Percentiles rank a stretch among this genome's conserved stretches.
These are phyloP conservation scores for Ptychoptera albimana DNA, from an alignment of 2,888 invertebrate species.

Conservation along the genomic window DNA sequence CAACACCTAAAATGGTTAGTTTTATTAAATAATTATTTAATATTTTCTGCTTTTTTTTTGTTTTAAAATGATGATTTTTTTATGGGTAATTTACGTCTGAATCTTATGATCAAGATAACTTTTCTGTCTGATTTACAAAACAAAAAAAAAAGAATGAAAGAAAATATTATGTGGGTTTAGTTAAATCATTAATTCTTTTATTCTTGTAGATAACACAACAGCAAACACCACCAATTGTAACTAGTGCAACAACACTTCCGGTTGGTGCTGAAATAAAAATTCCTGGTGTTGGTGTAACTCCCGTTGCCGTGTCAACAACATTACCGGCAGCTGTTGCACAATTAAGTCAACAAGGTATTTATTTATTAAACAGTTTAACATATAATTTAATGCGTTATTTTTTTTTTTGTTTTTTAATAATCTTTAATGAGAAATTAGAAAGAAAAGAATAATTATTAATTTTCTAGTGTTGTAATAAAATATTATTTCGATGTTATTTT, in stretches of 20 bases:
- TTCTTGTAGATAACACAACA: not conserved
- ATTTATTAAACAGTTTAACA: too few species aligned
- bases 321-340: constrained; percentile 45
- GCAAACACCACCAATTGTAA: constrained; percentile 5
- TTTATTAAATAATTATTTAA: not conserved
- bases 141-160: too few species aligned
- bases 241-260: constrained; percentile 18
- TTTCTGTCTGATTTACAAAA: too few species aligned
- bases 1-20: constrained; percentile 18
- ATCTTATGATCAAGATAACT: too few species aligned
- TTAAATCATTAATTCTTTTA: too few species aligned
- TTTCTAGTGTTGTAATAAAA: too few species aligned
- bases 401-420: not conserved
- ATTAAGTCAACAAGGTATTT: constrained; percentile 39
- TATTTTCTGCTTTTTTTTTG: too few species aligned
- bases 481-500: not conserved
- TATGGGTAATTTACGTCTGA: too few species aligned
- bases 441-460: not conserved
- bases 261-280: constrained; percentile 42
- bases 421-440: too few species aligned
- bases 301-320: constrained; percentile 41
- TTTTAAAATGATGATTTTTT: too few species aligned
- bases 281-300: constrained; percentile 39
- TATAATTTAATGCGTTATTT: too few species aligned
- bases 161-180: too few species aligned